Evolutionary conservation across 2,888 invertebrate genomes (phyloP).

Genomic region (Drosophila trichaetosa): DNA sequence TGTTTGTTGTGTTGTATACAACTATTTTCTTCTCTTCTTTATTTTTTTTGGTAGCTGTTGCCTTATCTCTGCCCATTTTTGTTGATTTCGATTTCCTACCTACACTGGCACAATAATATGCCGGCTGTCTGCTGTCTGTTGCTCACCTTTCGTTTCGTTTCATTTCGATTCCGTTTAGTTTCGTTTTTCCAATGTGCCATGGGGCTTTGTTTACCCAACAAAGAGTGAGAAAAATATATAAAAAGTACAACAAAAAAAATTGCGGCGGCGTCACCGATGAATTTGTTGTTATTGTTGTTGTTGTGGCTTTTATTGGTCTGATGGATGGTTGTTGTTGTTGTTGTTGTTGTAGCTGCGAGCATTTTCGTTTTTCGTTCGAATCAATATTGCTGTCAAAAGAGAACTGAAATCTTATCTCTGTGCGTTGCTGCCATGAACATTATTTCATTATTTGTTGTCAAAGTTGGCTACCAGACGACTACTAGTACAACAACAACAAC

Average conservation of each 20-base stretch:
- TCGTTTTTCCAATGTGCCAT: conserved; percentile 50
- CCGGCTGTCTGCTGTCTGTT: conserved; percentile 16
- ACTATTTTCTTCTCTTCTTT: conserved; percentile 14
- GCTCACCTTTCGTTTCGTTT: conserved; percentile 61
- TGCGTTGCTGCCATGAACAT: conserved; percentile 66
- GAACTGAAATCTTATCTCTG: conserved; percentile 71
- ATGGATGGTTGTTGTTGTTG: conserved; percentile 32
- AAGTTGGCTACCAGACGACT: conserved; percentile 66
- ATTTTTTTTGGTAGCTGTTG: conserved; percentile 49
- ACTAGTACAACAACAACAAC: conserved; percentile 11
- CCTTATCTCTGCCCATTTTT: conserved; percentile 56
- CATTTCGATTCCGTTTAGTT: conserved; percentile 36
- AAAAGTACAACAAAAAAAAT: conserved; percentile 39
- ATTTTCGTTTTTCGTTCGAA: conserved; percentile 60
- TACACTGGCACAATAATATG: conserved; percentile 25
- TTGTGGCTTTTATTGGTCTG: conserved; percentile 28
- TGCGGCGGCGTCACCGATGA: conserved; percentile 41
- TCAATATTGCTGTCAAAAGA: conserved; percentile 79
- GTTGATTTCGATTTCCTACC: conserved; percentile 62
- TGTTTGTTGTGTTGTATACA: conserved; percentile 20
- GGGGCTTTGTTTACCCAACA: conserved; percentile 74
- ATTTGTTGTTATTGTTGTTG: conserved; percentile 19
- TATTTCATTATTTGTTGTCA: conserved; percentile 81
- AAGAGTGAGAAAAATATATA: conserved; percentile 37
- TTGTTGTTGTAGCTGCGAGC: conserved; percentile 25